Conservation (phyloP, 2,113 vertebrate genomes). For the Myotis lucifugus region DNA sequence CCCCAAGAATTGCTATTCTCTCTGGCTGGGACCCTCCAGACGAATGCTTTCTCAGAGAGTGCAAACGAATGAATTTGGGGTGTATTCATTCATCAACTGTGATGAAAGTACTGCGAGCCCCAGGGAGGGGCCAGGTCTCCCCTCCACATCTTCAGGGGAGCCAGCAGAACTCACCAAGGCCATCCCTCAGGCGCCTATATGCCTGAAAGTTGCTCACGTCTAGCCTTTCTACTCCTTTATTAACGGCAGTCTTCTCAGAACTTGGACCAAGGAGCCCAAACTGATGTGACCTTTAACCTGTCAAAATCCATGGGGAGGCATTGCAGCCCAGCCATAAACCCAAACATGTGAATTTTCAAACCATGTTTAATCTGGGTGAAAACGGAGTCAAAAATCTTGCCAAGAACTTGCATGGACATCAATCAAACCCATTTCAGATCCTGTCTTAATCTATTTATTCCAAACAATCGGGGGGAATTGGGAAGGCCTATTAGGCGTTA, state of each 20-base stretch:
- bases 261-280: not conserved
- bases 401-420: not conserved
- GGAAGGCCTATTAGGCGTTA: slow-evolving; percentile 22
- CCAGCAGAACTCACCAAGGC: not conserved
- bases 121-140: not conserved
- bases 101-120: not conserved
- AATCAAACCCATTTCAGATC: not conserved
- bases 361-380: not conserved
- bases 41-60: not conserved
- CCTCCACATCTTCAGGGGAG: not conserved
- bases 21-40: not conserved
- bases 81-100: not conserved
- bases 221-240: not conserved
- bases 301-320: not conserved
- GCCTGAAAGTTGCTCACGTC: not conserved
- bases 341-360: not conserved
- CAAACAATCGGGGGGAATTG: not conserved
- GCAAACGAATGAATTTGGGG: not conserved
- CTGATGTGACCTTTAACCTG: not conserved
- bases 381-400: slow-evolving; percentile 1
- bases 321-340: not conserved
- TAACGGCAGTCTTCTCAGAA: not conserved
- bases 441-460: not conserved
- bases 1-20: not conserved
- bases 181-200: accelerated